phyloP scores from a whole-genome alignment of 2,113 vertebrate genomes.

The Vireo altiloquus region DNA sequence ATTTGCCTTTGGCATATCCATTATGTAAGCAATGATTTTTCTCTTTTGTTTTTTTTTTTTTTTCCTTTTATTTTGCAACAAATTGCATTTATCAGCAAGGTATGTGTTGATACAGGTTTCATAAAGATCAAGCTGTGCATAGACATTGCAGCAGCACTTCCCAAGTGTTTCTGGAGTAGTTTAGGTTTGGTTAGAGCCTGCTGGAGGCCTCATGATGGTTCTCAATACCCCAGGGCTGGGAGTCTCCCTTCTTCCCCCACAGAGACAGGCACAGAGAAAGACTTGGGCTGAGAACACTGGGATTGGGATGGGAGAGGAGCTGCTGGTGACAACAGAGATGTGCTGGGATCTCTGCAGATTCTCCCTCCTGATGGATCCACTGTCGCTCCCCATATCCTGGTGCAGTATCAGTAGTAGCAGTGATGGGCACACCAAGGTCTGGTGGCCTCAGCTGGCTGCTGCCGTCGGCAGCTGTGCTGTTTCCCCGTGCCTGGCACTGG shows the following conservation, averaged over 20 bases:
- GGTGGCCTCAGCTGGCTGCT: background rate
- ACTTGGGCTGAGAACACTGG: background rate
- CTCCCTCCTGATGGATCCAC: rapidly evolving
- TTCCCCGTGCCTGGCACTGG: background rate
- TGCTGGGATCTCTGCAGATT: background rate
- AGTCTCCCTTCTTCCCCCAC: background rate
- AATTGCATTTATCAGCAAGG: background rate
- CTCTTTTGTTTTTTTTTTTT: background rate
- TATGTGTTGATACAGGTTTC: background rate
- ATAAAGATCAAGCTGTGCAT: background rate
- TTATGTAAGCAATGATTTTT: background rate
- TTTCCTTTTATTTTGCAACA: background rate
- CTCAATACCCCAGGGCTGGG: background rate
- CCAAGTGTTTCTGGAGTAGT: background rate
- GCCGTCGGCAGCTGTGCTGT: rapidly evolving
- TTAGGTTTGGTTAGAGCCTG: background rate
- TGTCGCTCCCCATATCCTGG: rapidly evolving
- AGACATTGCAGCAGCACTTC: background rate
- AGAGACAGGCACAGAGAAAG: rapidly evolving
- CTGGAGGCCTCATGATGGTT: background rate
- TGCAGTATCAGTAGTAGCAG: rapidly evolving
- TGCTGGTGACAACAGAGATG: background rate
- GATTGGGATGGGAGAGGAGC: background rate
- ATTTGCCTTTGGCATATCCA: background rate
- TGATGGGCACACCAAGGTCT: background rate